phyloP scores from a whole-genome alignment of 2,888 invertebrate genomes.

The Teleiodes luculella region DNA sequence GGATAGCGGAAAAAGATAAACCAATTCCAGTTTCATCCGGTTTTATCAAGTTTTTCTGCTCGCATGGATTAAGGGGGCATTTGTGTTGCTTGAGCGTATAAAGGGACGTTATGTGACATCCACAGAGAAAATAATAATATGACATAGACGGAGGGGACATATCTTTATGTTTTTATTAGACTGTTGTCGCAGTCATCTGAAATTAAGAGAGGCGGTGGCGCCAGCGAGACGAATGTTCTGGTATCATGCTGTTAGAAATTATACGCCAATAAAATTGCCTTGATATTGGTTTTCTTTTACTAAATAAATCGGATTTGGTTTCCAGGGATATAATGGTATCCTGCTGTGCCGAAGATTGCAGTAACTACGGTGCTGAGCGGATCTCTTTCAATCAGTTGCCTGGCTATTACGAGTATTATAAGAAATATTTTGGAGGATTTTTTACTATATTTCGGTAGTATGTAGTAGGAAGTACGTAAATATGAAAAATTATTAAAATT shows the following conservation, averaged over 20 bases:
- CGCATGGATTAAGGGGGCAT: slow-evolving; percentile 36
- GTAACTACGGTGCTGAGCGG: background rate
- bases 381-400: slow-evolving; percentile 1
- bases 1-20: slow-evolving; percentile 63
- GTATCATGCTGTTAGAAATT: slow-evolving; percentile 34
- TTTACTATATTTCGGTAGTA: too few species aligned
- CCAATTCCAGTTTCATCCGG: slow-evolving; percentile 54
- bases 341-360: slow-evolving; percentile 29
- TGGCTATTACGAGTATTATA: background rate
- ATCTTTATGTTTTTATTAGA: slow-evolving; percentile 36
- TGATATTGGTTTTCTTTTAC: slow-evolving; percentile 24
- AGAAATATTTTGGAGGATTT: background rate
- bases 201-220: slow-evolving; percentile 55
- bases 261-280: slow-evolving; percentile 30
- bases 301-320: slow-evolving; percentile 25
- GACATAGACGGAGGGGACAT: slow-evolving; percentile 37
- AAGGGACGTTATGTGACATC: slow-evolving; percentile 29
- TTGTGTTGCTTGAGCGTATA: slow-evolving; percentile 14
- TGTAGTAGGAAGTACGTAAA: too few species aligned
- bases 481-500: too few species aligned
- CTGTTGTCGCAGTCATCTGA: slow-evolving; percentile 35
- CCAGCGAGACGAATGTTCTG: slow-evolving; percentile 35
- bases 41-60: slow-evolving; percentile 58
- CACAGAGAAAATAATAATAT: slow-evolving; percentile 49
- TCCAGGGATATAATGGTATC: slow-evolving; percentile 27